Conservation (phyloP, 2,797 vertebrate species). For the Uromys caudimaculatus region DNA sequence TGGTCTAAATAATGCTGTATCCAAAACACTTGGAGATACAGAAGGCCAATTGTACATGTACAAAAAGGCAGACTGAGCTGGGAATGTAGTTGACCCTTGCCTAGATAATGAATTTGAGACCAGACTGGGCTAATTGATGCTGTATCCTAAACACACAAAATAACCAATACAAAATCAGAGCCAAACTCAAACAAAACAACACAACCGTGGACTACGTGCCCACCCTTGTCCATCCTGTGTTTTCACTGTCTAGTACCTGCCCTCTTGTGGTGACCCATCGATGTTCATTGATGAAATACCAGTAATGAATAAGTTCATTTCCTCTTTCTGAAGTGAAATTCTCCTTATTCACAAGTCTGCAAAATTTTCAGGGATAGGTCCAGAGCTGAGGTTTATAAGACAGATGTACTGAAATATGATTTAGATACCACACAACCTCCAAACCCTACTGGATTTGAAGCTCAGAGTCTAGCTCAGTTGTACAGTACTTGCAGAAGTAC, state of each 20-base stretch:
- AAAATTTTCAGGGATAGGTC: slow-evolving; percentile 22
- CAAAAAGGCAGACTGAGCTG: not conserved
- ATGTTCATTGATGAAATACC: not conserved
- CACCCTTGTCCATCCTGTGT: not conserved
- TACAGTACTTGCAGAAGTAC: too few species aligned
- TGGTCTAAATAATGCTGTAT: not conserved
- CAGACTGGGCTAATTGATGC: not conserved
- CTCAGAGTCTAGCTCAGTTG: not conserved
- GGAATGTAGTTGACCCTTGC: not conserved
- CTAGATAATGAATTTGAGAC: not conserved
- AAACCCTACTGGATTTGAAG: not conserved
- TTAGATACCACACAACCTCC: not conserved
- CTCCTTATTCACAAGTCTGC: slow-evolving; percentile 26
- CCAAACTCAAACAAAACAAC: not conserved
- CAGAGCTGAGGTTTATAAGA: not conserved
- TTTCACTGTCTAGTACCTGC: not conserved
- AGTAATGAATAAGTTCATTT: not conserved
- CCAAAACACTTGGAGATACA: not conserved
- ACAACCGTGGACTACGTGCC: not conserved
- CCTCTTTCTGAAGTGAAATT: slow-evolving; percentile 23
- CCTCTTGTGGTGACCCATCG: not conserved
- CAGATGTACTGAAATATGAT: not conserved
- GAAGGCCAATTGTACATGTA: not conserved
- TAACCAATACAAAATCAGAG: not conserved
- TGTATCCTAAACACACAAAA: not conserved